Percentiles rank a stretch among this genome's conserved stretches.
These are phyloP conservation scores for Blastobasis adustella DNA, from an alignment of 2,888 invertebrate genomes.

Conservation along the genomic window DNA sequence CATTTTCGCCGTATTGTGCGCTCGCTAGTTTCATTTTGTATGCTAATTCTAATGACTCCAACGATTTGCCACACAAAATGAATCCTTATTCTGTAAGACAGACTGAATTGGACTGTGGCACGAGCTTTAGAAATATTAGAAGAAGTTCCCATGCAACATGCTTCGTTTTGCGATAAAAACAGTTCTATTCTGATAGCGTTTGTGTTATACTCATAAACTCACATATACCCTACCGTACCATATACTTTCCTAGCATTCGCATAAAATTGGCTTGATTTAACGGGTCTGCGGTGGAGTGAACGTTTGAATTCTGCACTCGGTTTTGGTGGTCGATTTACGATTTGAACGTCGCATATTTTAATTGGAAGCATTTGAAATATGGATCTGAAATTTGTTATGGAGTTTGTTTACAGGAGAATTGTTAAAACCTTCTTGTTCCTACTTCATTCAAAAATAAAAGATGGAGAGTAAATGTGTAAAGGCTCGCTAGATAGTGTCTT, in stretches of 20 bases:
- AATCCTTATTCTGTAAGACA: too few species aligned
- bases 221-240: too few species aligned
- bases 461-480: too few species aligned
- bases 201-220: too few species aligned
- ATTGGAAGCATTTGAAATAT: neutral
- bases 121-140: neutral
- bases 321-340: slow-evolving; percentile 10
- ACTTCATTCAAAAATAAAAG: too few species aligned
- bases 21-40: neutral
- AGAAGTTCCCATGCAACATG: neutral
- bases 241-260: slow-evolving; percentile 15
- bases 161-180: too few species aligned
- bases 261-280: slow-evolving; percentile 22
- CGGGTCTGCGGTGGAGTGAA: slow-evolving; percentile 14
- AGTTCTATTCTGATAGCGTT: too few species aligned
- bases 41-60: too few species aligned
- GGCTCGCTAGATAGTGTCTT: too few species aligned
- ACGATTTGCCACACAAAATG: too few species aligned
- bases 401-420: neutral
- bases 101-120: too few species aligned
- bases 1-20: neutral
- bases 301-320: slow-evolving; percentile 1
- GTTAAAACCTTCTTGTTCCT: too few species aligned
- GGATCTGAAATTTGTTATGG: neutral
- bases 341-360: slow-evolving; percentile 6